These are phyloP conservation scores for Oxyteleia sp. DNA, from an alignment of 2,888 invertebrate species.

Conservation along the genomic window DNA sequence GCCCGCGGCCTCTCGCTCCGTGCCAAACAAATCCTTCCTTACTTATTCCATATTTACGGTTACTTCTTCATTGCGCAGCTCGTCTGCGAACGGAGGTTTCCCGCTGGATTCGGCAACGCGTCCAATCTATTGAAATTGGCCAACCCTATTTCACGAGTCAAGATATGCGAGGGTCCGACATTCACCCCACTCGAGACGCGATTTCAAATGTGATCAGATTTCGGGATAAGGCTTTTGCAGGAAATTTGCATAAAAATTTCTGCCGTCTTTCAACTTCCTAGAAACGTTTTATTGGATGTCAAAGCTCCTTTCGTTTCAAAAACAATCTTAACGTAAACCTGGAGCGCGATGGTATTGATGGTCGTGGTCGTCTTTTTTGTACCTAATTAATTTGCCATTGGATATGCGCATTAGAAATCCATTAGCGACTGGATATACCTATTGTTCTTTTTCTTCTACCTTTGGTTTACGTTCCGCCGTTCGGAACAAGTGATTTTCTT, in stretches of 20 bases:
- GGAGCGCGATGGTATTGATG: too few species aligned
- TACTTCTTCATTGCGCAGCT: slow-evolving; percentile 1
- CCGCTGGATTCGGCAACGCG: not conserved
- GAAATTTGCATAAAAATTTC: not conserved
- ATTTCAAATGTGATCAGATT: not conserved
- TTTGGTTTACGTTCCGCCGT: slow-evolving; percentile 21
- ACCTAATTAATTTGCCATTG: not conserved
- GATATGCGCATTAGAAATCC: slow-evolving; percentile 32
- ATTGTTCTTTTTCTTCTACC: slow-evolving; percentile 38
- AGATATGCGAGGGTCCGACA: not conserved
- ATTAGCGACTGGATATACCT: slow-evolving; percentile 18
- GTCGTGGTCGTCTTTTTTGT: not conserved
- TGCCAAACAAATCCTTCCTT: slow-evolving; percentile 2
- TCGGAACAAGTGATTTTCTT: slow-evolving; percentile 74
- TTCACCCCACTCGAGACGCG: slow-evolving; percentile 3
- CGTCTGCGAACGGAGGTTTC: not conserved
- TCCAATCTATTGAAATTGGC: not conserved
- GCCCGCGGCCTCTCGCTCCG: not conserved
- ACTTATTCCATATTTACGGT: slow-evolving; percentile 8
- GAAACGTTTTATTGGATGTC: not conserved
- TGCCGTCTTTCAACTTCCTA: not conserved
- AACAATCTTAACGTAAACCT: not conserved
- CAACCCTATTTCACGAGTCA: slow-evolving; percentile 6
- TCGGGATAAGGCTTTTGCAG: not conserved
- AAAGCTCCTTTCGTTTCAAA: not conserved